Base-by-base conservation (phyloP, 2,797 vertebrate genomes). In the Fistularia tabacaria region DNA sequence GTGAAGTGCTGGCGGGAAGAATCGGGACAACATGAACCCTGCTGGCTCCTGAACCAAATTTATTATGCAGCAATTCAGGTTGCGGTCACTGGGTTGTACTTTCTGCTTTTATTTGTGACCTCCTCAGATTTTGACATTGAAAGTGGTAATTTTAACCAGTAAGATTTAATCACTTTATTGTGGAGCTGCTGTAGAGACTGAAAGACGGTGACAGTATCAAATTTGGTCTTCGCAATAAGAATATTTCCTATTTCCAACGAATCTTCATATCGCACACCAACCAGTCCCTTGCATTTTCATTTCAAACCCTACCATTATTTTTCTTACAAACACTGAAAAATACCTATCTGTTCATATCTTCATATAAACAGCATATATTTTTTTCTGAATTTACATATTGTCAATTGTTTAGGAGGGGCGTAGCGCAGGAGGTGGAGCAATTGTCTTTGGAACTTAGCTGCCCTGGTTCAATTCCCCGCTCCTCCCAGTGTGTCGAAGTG, bases 21-120 rank as follows among this genome's bases (percentile, higher is more conserved):
- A 79, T 69, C 7, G 67, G 83, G 86, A 89, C 40, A 51, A 69
- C 60, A 80, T 73, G 83, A 82, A 80, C 76, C 71, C 71, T 51
- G 52, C 78, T 82, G 64, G 76, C 77, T 87, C 82, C 68, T 11
- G 60, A 54, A 76, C 69, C 83, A 82, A 70, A 76, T 81, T 76
- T 74, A 86, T 71, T 73, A 79, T 50, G 68, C 60, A 74, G 84
- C 54, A 82, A 68, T 79, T 78, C 69, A 62, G 47, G 59, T 60
- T 66, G 71, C 49, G 71, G 77, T 69, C 64, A 78, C 57, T 54
- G 64, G 62, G 66, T 62, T 83, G 63, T 59, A 74, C 77, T 42
- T 84, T 79, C 47, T 56, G 48, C 56, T 69, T 73, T 72, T 45
- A 65, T 59, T 60, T 71, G 46, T 69, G 61, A 78, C 57, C 64